Conservation (phyloP, 1,140 invertebrate genomes). For the Harlomillsia oculata region DNA sequence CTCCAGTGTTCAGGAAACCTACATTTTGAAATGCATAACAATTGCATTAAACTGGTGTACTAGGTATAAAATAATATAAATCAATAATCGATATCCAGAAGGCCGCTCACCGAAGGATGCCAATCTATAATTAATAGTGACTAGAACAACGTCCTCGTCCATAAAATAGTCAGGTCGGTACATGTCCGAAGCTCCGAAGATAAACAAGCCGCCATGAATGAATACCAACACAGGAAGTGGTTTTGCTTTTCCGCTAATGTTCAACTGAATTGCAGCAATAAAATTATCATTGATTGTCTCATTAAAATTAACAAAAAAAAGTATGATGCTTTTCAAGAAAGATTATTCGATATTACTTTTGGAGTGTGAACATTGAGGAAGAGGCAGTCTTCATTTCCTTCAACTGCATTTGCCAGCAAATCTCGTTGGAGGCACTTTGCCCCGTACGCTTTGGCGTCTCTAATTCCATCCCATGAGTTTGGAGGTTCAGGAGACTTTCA, state of each 20-base stretch:
- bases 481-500: constrained; percentile 15
- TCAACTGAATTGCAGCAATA: neutral
- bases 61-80: neutral
- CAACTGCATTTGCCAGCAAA: constrained; percentile 5
- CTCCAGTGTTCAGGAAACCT: constrained; percentile 39
- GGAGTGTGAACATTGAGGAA: constrained; percentile 5
- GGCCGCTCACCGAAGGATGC: constrained; percentile 36
- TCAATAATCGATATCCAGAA: neutral
- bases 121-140: constrained; percentile 52
- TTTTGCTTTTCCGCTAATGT: neutral
- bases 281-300: neutral
- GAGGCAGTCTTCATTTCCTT: constrained; percentile 21
- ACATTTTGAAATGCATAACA: neutral
- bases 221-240: constrained; percentile 6
- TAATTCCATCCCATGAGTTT: constrained; percentile 8
- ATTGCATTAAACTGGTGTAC: neutral
- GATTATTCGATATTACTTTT: neutral
- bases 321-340: too few relatives aligned
- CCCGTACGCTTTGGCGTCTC: constrained; percentile 12
- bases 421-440: constrained; percentile 14
- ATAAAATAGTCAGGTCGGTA: constrained; percentile 38
- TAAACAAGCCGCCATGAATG: constrained; percentile 38
- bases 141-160: constrained; percentile 43
- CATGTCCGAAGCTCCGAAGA: constrained; percentile 39
- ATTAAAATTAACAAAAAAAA: neutral